A percentile compares a stretch with the other conserved stretches of the same genome.
Conservation (phyloP, 2,797 vertebrate species). For the Phalanger gymnotis region DNA sequence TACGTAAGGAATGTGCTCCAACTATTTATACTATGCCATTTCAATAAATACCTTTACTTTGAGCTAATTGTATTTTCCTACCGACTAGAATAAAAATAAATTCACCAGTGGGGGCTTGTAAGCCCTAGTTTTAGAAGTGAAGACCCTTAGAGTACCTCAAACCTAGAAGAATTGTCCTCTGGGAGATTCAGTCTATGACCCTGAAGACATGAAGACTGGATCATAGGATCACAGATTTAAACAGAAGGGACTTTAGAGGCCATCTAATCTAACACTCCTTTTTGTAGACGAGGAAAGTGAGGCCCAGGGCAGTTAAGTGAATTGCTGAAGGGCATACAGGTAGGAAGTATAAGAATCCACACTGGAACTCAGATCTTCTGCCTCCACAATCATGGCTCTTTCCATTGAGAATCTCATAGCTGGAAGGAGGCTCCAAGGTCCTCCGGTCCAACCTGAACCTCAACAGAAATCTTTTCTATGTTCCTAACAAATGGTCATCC, state of each 20-base stretch:
- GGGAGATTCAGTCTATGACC: neutral
- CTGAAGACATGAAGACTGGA: neutral
- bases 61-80: neutral
- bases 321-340: neutral
- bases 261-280: neutral
- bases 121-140: neutral
- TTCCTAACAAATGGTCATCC: neutral
- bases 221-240: neutral
- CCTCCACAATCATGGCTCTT: too few relatives aligned
- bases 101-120: neutral
- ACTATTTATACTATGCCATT: neutral
- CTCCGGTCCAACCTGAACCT: neutral
- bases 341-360: neutral
- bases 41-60: neutral
- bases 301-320: neutral
- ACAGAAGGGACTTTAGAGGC: neutral
- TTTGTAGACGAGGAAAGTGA: neutral
- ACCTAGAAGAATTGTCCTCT: neutral
- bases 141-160: neutral
- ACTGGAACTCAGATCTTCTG: neutral
- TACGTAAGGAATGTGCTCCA: neutral
- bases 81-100: neutral
- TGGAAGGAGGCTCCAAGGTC: neutral
- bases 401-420: neutral
- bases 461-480: neutral